These are phyloP conservation scores for Aphelenchoides fujianensis DNA, from an alignment of 1,140 invertebrate genomes.

Conservation along the genomic window DNA sequence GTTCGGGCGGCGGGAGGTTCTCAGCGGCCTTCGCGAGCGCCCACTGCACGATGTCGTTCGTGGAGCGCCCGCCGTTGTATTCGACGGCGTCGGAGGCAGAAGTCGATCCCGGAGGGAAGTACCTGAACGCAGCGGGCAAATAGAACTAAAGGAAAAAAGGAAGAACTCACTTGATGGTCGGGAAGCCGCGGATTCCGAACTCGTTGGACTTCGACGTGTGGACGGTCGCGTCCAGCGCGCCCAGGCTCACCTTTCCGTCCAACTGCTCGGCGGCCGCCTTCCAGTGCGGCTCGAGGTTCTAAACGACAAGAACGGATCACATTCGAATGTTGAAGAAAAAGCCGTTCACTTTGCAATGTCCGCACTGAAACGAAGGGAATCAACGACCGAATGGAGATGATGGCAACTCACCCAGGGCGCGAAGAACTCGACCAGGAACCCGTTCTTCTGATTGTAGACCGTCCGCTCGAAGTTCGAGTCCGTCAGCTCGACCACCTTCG, in stretches of 20 bases:
- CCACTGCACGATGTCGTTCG: conserved; percentile 82
- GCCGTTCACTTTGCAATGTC: conserved; percentile 94
- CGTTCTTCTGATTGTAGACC: conserved; percentile 73
- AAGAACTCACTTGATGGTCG: conserved; percentile 80
- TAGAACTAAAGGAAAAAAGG: conserved; percentile 69
- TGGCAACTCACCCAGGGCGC: conserved; percentile 36
- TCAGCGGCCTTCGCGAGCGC: conserved; percentile 78
- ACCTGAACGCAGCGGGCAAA: not conserved
- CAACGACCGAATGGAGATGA: not conserved
- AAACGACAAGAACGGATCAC: too few relatives aligned
- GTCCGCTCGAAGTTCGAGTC: conserved; percentile 88
- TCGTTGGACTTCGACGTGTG: conserved; percentile 72
- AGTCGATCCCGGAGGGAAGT: conserved; percentile 20
- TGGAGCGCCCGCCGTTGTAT: conserved; percentile 80
- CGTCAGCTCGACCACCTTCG: conserved; percentile 82
- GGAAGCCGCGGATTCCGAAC: conserved; percentile 80
- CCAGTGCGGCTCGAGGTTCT: conserved; percentile 91
- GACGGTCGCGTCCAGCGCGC: conserved; percentile 91
- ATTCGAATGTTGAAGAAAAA: too few relatives aligned
- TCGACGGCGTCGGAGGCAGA: conserved; percentile 69
- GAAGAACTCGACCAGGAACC: conserved; percentile 58
- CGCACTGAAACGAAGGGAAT: conserved; percentile 71
- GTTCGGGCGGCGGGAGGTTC: conserved; percentile 82
- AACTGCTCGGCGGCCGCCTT: conserved; percentile 84
- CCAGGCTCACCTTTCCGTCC: conserved; percentile 83